Percentiles rank a stretch among this genome's conserved stretches.
Conservation (phyloP, 1,140 invertebrate genomes). For the Frieseomelitta varia region DNA sequence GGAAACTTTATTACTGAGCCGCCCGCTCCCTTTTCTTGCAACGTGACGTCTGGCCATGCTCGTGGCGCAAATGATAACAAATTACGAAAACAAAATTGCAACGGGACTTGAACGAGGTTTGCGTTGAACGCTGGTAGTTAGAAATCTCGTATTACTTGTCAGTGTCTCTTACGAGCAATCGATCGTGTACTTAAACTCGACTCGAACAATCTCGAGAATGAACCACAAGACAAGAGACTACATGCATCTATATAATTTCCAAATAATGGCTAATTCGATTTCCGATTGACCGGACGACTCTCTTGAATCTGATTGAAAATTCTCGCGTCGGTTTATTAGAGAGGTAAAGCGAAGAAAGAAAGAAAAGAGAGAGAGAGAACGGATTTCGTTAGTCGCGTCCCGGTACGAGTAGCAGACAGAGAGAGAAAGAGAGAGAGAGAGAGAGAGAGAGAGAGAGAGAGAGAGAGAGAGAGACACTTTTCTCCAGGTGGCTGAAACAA, state of each 20-base stretch:
- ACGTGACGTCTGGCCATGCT: too few relatives aligned
- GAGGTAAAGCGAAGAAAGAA: background rate
- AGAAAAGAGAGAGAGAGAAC: too few relatives aligned
- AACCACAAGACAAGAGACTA: background rate
- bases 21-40: background rate
- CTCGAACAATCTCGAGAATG: background rate
- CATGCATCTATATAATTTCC: background rate
- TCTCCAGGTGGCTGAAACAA: conserved; percentile 23
- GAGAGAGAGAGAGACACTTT: background rate
- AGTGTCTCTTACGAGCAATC: too few relatives aligned
- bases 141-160: background rate
- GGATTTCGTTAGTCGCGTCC: background rate
- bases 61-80: too few relatives aligned
- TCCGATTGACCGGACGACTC: background rate
- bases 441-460: background rate
- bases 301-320: background rate
- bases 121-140: background rate
- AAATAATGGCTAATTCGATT: background rate
- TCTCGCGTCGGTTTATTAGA: background rate
- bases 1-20: background rate
- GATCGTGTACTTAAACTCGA: background rate
- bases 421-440: background rate
- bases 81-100: too few relatives aligned
- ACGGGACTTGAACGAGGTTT: too few relatives aligned
- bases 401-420: too few relatives aligned